phyloP scores from a whole-genome alignment of 2,797 vertebrate genomes.

The Sternotherus odoratus region DNA sequence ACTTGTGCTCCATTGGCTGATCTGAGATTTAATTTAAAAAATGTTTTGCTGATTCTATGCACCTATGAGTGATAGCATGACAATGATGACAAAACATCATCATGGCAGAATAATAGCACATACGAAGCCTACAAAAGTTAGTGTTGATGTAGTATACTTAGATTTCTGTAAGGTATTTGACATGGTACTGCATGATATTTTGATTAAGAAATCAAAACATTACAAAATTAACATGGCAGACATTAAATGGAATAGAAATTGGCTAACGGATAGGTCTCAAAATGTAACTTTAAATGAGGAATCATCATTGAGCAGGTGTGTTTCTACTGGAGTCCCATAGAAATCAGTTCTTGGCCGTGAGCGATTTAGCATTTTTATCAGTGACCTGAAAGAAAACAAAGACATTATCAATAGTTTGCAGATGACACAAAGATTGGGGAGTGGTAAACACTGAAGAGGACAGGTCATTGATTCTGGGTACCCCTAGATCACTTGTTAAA shows the following conservation, averaged over 20 bases:
- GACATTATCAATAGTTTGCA: background rate
- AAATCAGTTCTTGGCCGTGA: constrained; percentile 17
- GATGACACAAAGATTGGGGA: background rate
- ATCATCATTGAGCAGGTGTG: background rate
- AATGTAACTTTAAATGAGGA: constrained; percentile 18
- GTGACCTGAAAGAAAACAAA: background rate
- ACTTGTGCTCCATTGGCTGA: background rate
- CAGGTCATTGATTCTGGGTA: background rate
- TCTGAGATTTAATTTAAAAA: background rate
- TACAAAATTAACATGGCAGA: constrained; percentile 12
- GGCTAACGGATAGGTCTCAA: constrained; percentile 27
- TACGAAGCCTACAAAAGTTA: background rate
- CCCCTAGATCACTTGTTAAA: background rate
- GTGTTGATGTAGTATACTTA: constrained; percentile 29
- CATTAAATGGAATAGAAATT: constrained; percentile 30
- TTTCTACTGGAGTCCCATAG: constrained; percentile 10
- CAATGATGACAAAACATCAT: rapidly evolving
- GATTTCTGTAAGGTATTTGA: constrained; percentile 33
- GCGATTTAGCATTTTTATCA: constrained; percentile 10
- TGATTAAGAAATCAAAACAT: constrained; percentile 34
- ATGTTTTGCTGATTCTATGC: rapidly evolving
- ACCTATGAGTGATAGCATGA: rapidly evolving
- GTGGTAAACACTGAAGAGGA: background rate
- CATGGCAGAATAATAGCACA: rapidly evolving
- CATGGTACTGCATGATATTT: constrained; percentile 20